Evolutionary conservation across 1,140 invertebrate genomes (phyloP).

Genomic region (Mizuhopecten yessoensis): DNA sequence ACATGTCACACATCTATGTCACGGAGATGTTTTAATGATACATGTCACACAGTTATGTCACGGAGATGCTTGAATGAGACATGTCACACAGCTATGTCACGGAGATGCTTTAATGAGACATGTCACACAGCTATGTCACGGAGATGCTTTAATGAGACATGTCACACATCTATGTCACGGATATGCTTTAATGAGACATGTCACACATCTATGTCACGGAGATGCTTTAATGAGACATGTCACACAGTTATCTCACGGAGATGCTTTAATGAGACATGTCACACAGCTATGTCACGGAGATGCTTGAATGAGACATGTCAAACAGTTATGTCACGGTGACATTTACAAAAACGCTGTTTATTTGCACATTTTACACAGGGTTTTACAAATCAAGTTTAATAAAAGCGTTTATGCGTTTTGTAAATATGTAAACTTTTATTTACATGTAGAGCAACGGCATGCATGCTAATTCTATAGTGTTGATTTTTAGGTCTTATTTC

Average conservation of each 20-base stretch:
- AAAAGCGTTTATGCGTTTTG: too few species aligned
- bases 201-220: neutral
- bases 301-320: neutral
- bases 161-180: neutral
- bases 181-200: too few species aligned
- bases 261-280: neutral
- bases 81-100: neutral
- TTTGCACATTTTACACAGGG: too few species aligned
- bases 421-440: too few species aligned
- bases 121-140: neutral
- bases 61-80: neutral
- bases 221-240: neutral
- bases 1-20: neutral
- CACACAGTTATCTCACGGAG: neutral
- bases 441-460: too few species aligned
- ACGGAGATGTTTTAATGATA: neutral
- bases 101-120: neutral
- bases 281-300: neutral
- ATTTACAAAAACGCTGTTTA: neutral
- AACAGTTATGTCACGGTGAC: neutral
- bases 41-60: neutral
- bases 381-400: too few species aligned
- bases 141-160: neutral
- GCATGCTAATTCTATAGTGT: too few species aligned
- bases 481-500: neutral